phyloP scores from a whole-genome alignment of 1,140 invertebrate genomes.

The Battus philenor region DNA sequence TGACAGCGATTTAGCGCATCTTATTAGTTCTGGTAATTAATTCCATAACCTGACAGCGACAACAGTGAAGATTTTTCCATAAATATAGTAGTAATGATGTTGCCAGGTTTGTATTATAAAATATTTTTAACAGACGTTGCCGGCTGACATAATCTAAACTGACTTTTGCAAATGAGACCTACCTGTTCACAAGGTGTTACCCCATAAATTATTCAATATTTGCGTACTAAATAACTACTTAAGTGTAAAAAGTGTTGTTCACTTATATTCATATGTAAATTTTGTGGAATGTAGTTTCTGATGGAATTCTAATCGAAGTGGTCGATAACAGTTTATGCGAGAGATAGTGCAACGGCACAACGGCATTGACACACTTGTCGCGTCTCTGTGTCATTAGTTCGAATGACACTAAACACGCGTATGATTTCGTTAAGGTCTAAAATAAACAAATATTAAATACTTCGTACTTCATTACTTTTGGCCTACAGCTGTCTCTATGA shows the following conservation, averaged over 20 bases:
- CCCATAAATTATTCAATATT: too few relatives aligned
- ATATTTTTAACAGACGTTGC: too few relatives aligned
- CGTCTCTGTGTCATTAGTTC: conserved; percentile 49
- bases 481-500: not conserved
- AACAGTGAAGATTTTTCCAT: too few relatives aligned
- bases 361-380: conserved; percentile 69
- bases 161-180: too few relatives aligned
- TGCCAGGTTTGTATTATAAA: too few relatives aligned
- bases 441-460: conserved; percentile 9
- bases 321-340: conserved; percentile 63
- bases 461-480: conserved; percentile 4
- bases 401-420: conserved; percentile 27
- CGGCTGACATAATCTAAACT: too few relatives aligned
- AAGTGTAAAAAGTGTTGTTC: conserved; percentile 46
- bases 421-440: conserved; percentile 17
- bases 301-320: conserved; percentile 43
- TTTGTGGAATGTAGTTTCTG: conserved; percentile 1
- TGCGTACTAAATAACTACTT: too few relatives aligned
- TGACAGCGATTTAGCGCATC: too few relatives aligned
- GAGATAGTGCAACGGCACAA: conserved; percentile 48
- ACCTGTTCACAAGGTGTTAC: too few relatives aligned
- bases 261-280: conserved; percentile 28
- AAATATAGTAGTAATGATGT: too few relatives aligned
- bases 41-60: too few relatives aligned
- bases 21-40: too few relatives aligned